Percentiles rank a stretch among this genome's conserved stretches.
Conservation (phyloP, 2,797 vertebrate genomes). For the Sparus aurata region DNA sequence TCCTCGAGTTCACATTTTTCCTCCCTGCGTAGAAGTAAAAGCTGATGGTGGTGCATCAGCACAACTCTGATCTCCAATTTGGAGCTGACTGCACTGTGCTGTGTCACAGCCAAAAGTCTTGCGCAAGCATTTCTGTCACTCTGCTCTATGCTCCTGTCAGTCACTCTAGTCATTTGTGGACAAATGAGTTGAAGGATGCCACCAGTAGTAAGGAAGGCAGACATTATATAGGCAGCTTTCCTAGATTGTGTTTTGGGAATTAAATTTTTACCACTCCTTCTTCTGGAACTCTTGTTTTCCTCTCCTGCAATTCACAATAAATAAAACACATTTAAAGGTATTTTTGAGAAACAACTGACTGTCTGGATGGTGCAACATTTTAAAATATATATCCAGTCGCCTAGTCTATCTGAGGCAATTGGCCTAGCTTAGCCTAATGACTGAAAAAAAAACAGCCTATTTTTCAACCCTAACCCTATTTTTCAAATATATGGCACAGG, state of each 20-base stretch:
- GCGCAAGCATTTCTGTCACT: constrained; percentile 63
- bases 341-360: not conserved
- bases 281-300: not conserved
- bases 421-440: not conserved
- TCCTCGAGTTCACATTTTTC: not conserved
- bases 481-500: too few relatives aligned
- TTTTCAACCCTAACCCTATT: too few relatives aligned
- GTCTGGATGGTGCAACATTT: not conserved
- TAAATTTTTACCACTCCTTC: not conserved
- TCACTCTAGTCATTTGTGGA: constrained; percentile 45
- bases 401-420: not conserved
- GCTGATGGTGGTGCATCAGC: constrained; percentile 38
- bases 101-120: constrained; percentile 33
- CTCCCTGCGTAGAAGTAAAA: constrained; percentile 17
- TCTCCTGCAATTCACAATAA: not conserved
- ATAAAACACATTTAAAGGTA: not conserved
- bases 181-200: constrained; percentile 28
- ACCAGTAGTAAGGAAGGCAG: constrained; percentile 5
- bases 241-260: not conserved
- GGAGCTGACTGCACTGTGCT: constrained; percentile 25
- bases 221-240: not conserved
- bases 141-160: constrained; percentile 19
- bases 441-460: not conserved
- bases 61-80: constrained; percentile 19
- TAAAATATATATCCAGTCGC: not conserved